Evolutionary conservation across 2,113 vertebrate genomes (phyloP).

Genomic region (Crotalus helleri): DNA sequence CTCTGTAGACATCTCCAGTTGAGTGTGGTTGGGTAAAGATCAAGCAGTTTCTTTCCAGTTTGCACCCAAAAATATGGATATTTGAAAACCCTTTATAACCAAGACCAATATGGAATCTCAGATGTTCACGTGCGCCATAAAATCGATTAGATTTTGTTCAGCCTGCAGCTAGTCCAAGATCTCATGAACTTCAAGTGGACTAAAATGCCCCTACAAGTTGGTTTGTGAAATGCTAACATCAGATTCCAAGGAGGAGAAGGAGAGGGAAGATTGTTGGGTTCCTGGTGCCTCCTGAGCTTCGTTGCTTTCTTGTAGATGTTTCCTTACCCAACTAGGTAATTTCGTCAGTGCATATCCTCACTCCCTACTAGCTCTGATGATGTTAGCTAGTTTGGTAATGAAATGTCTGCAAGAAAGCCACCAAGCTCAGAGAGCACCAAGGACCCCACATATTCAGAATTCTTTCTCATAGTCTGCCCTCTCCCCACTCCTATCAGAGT

Average conservation of each 20-base stretch:
- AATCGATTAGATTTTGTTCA: too few species aligned
- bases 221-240: not conserved
- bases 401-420: too few species aligned
- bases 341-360: too few species aligned
- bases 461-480: not conserved
- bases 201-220: too few species aligned
- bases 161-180: not conserved
- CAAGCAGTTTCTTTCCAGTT: not conserved
- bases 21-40: not conserved
- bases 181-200: too few species aligned
- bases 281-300: too few species aligned
- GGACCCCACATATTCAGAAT: not conserved
- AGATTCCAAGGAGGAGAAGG: not conserved
- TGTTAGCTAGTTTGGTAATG: too few species aligned
- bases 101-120: not conserved
- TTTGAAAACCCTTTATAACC: conserved; percentile 63
- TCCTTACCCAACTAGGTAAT: too few species aligned
- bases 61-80: not conserved
- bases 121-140: not conserved
- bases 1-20: not conserved
- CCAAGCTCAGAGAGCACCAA: too few species aligned
- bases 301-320: too few species aligned
- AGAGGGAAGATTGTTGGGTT: too few species aligned
- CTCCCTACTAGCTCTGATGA: too few species aligned
- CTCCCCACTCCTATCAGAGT: not conserved